phyloP scores from a whole-genome alignment of 2,113 vertebrate genomes.

The Seriola aureovittata region DNA sequence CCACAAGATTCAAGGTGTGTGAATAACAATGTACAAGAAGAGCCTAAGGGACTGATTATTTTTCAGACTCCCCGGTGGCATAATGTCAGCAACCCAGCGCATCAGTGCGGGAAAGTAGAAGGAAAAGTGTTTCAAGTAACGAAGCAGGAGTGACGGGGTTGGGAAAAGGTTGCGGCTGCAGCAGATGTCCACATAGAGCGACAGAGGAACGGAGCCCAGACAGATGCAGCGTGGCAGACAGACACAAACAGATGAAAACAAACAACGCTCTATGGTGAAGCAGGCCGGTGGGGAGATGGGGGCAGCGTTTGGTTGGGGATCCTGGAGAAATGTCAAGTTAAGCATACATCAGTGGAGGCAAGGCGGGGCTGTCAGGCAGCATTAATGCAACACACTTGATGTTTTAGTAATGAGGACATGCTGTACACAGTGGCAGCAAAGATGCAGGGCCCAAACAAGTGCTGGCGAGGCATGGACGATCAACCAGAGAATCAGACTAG shows the following conservation, averaged over 20 bases:
- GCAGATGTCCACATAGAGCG: background rate
- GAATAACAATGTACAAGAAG: background rate
- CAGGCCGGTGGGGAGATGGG: background rate
- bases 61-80: background rate
- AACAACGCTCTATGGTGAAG: slow-evolving; percentile 34
- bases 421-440: slow-evolving; percentile 46
- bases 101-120: background rate
- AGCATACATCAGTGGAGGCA: slow-evolving; percentile 74
- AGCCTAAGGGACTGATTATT: background rate
- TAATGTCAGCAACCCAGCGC: background rate
- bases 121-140: background rate
- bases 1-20: background rate
- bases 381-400: slow-evolving; percentile 69
- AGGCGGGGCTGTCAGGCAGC: slow-evolving; percentile 59
- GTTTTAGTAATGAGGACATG: slow-evolving; percentile 76
- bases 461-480: slow-evolving; percentile 31
- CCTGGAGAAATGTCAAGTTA: slow-evolving; percentile 71
- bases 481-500: slow-evolving; percentile 36
- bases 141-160: background rate
- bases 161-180: background rate
- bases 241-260: slow-evolving; percentile 52
- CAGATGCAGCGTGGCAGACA: slow-evolving; percentile 14
- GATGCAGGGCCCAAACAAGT: slow-evolving; percentile 45
- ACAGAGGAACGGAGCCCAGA: slow-evolving; percentile 4
- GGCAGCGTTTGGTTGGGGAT: slow-evolving; percentile 25